Percentiles rank a stretch among this genome's conserved stretches.
phyloP scores from a whole-genome alignment of 2,113 vertebrate species.

The Limnothrissa miodon region DNA sequence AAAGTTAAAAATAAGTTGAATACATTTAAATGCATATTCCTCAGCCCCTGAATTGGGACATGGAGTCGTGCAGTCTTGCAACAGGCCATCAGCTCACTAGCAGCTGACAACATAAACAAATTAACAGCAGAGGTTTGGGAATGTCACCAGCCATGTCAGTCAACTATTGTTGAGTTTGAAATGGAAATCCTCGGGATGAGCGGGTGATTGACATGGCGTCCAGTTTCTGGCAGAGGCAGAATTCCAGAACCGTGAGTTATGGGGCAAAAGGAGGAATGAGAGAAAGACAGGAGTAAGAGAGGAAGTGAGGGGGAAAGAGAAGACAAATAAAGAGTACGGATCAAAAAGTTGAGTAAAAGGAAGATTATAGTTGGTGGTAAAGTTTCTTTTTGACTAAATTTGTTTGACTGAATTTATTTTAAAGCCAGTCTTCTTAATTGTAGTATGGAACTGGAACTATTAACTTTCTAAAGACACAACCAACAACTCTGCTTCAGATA shows the following conservation, averaged over 20 bases:
- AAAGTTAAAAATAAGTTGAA: too few species aligned
- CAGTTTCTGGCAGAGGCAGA: slow-evolving; percentile 22
- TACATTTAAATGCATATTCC: too few species aligned
- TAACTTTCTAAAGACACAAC: too few species aligned
- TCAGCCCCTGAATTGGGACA: too few species aligned
- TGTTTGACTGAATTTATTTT: too few species aligned
- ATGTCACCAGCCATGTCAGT: background rate
- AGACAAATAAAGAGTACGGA: background rate
- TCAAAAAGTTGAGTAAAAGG: background rate
- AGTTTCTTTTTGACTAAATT: too few species aligned
- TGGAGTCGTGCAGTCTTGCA: too few species aligned
- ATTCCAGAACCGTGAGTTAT: slow-evolving; percentile 25
- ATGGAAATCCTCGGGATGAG: background rate
- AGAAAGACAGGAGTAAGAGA: background rate
- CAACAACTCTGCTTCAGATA: too few species aligned
- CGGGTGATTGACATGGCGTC: slow-evolving; percentile 23
- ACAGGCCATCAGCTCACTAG: background rate
- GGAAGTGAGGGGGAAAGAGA: background rate
- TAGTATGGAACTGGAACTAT: too few species aligned
- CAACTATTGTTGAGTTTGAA: background rate
- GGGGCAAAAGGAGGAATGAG: background rate
- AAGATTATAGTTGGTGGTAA: too few species aligned
- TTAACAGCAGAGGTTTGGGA: background rate
- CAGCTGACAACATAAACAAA: slow-evolving; percentile 6
- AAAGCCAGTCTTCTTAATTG: too few species aligned